Conservation (phyloP, 2,113 vertebrate species). For the Bos javanicus region DNA sequence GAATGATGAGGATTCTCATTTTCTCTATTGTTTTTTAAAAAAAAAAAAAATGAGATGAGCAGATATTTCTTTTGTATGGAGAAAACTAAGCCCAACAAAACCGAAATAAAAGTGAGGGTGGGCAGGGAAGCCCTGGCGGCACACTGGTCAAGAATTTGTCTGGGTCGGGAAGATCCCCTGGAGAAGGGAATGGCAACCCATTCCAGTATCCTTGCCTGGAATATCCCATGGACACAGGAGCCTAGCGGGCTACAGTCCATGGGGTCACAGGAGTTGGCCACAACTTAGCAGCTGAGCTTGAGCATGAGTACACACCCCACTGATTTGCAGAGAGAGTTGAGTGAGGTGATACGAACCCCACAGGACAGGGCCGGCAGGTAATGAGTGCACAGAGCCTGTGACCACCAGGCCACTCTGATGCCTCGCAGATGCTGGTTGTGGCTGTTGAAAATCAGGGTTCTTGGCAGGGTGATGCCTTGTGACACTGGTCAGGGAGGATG, state of each 20-base stretch:
- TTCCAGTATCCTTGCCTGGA: neutral
- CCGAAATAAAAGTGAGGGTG: neutral
- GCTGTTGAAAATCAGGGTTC: neutral
- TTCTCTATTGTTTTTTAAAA: neutral
- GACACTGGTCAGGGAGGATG: neutral
- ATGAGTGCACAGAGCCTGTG: rapidly evolving
- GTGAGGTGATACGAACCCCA: rapidly evolving
- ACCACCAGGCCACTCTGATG: neutral
- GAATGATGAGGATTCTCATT: neutral
- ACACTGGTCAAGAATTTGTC: neutral
- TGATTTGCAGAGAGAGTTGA: neutral
- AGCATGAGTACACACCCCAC: rapidly evolving
- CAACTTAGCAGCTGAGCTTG: neutral
- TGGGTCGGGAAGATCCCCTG: neutral
- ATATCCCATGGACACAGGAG: neutral
- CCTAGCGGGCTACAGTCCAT: neutral
- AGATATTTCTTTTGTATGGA: neutral
- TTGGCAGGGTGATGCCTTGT: neutral
- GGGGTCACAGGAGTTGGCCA: neutral
- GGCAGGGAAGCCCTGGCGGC: neutral
- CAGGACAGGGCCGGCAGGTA: rapidly evolving
- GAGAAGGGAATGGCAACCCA: neutral
- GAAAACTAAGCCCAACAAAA: neutral
- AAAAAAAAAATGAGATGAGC: neutral
- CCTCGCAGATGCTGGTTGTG: rapidly evolving